A percentile compares a stretch with the other conserved stretches of the same genome.
phyloP scores from a whole-genome alignment of 2,113 vertebrate genomes.

The Piprites chloris region DNA sequence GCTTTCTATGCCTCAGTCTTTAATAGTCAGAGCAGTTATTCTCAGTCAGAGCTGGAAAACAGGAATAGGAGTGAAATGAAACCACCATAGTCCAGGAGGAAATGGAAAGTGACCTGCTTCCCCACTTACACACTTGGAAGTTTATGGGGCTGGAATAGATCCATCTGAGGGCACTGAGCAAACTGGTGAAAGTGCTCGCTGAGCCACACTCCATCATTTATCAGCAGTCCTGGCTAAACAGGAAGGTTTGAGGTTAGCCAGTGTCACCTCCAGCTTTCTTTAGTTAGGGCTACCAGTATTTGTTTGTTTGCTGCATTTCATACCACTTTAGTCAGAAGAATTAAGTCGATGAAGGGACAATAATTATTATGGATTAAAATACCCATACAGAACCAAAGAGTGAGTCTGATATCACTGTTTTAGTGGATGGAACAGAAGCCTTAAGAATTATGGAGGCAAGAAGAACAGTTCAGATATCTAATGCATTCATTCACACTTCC shows the following conservation, averaged over 20 bases:
- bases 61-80: background rate
- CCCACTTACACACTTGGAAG: background rate
- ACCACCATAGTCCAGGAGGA: background rate
- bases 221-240: background rate
- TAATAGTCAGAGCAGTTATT: background rate
- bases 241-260: background rate
- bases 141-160: background rate
- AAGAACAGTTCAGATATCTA: background rate
- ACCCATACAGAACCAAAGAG: rapidly evolving
- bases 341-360: background rate
- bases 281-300: background rate
- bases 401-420: background rate
- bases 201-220: background rate
- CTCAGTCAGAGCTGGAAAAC: background rate
- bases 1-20: background rate
- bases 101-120: background rate
- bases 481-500: background rate
- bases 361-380: background rate
- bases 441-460: background rate
- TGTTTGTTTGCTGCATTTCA: background rate
- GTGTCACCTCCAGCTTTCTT: background rate
- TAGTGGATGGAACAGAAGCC: background rate
- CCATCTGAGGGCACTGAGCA: background rate
- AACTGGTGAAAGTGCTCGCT: background rate
- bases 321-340: background rate